phyloP scores from a whole-genome alignment of 2,113 vertebrate species.

The Argyrosomus japonicus region DNA sequence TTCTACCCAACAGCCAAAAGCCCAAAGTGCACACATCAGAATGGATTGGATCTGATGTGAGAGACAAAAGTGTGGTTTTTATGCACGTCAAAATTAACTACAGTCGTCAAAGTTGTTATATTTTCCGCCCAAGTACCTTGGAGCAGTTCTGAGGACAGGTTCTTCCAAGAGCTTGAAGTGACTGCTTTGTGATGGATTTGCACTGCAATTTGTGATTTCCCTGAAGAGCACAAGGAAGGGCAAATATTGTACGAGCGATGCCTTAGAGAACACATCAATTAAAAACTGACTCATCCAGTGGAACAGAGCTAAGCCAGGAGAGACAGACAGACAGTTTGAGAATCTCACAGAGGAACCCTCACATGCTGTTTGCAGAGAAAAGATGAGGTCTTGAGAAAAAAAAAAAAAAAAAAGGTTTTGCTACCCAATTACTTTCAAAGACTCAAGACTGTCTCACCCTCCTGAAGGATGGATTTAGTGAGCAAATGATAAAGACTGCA shows the following conservation, averaged over 20 bases:
- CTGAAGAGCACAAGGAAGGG: slow-evolving; percentile 83
- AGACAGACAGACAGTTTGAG: slow-evolving; percentile 29
- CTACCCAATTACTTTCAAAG: slow-evolving; percentile 56
- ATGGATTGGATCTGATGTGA: slow-evolving; percentile 14
- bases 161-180: slow-evolving; percentile 68
- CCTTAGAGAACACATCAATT: slow-evolving; percentile 85
- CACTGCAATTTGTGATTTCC: slow-evolving; percentile 82
- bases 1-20: slow-evolving; percentile 72
- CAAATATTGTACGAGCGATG: slow-evolving; percentile 82
- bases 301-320: slow-evolving; percentile 68
- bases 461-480: slow-evolving; percentile 47
- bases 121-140: slow-evolving; percentile 69
- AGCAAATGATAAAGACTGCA: slow-evolving; percentile 55
- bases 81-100: slow-evolving; percentile 57
- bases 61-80: slow-evolving; percentile 40
- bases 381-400: slow-evolving; percentile 29
- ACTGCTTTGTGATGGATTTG: slow-evolving; percentile 78
- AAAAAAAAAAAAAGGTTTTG: slow-evolving; percentile 32
- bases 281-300: slow-evolving; percentile 74
- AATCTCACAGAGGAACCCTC: slow-evolving; percentile 41
- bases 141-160: slow-evolving; percentile 71
- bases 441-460: slow-evolving; percentile 39
- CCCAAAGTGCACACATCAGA: slow-evolving; percentile 78
- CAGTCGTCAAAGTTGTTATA: slow-evolving; percentile 40
- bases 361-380: slow-evolving; percentile 53